Conservation (phyloP, 1,140 invertebrate species). For the Drosophila elegans region DNA sequence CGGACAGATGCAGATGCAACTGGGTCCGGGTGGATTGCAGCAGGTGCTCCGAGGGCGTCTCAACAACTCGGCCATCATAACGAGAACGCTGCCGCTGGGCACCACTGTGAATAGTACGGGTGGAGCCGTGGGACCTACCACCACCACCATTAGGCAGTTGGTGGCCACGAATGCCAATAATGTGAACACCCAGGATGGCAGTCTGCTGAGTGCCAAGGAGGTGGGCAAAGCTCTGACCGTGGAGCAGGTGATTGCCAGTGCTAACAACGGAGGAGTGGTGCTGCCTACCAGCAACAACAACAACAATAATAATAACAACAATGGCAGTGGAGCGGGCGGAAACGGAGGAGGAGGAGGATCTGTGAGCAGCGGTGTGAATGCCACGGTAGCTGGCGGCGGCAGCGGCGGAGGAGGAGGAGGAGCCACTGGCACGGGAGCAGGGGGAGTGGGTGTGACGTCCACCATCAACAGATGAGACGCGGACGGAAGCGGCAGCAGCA, state of each 20-base stretch:
- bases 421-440: constrained; percentile 8
- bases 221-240: constrained; percentile 68
- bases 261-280: constrained; percentile 72
- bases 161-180: constrained; percentile 58
- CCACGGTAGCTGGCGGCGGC: constrained; percentile 12
- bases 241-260: constrained; percentile 71
- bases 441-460: constrained; percentile 51
- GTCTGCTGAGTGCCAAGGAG: constrained; percentile 54
- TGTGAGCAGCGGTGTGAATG: constrained; percentile 28
- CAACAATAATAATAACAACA: constrained; percentile 54
- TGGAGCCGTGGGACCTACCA: constrained; percentile 25
- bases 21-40: constrained; percentile 66
- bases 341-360: constrained; percentile 14
- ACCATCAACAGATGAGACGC: constrained; percentile 83
- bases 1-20: constrained; percentile 81
- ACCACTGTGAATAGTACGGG: constrained; percentile 71
- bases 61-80: constrained; percentile 77
- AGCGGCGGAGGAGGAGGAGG: constrained; percentile 12
- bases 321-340: constrained; percentile 42
- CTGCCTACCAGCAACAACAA: constrained; percentile 59
- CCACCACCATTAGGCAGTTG: constrained; percentile 64
- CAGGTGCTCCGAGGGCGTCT: constrained; percentile 75
- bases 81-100: constrained; percentile 72
- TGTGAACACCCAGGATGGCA: constrained; percentile 40
- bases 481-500: constrained; percentile 61